phyloP scores from a whole-genome alignment of 2,888 invertebrate species.

The Troilus luridus region DNA sequence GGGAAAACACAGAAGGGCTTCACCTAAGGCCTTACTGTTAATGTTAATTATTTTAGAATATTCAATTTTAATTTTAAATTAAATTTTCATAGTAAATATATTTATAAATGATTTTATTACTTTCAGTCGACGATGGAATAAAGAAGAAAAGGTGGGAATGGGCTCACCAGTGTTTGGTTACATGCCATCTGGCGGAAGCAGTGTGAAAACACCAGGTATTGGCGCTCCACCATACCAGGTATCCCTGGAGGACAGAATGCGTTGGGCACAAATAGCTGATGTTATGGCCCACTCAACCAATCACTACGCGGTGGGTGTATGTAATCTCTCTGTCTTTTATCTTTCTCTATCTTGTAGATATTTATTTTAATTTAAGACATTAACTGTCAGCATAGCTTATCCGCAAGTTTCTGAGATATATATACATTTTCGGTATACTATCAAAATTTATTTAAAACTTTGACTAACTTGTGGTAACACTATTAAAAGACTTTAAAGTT shows the following conservation, averaged over 20 bases:
- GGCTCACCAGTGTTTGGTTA: slow-evolving; percentile 88
- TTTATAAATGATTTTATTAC: background rate
- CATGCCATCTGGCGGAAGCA: slow-evolving; percentile 80
- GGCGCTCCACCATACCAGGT: slow-evolving; percentile 86
- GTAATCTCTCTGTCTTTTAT: slow-evolving; percentile 41
- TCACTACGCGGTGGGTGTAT: slow-evolving; percentile 82
- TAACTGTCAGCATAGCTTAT: background rate
- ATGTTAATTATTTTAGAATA: background rate
- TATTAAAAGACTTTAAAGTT: no score
- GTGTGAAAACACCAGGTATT: slow-evolving; percentile 80
- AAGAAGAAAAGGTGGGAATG: slow-evolving; percentile 85
- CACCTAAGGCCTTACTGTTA: no score
- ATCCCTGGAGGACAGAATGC: slow-evolving; percentile 83
- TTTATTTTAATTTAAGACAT: slow-evolving; percentile 4
- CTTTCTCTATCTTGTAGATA: background rate
- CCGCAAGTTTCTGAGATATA: background rate
- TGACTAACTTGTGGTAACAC: background rate
- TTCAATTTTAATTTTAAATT: background rate
- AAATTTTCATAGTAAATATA: background rate
- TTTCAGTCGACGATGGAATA: slow-evolving; percentile 87
- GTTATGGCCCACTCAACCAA: slow-evolving; percentile 86
- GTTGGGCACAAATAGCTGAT: slow-evolving; percentile 92
- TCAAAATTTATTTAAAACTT: background rate
- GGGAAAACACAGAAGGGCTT: no score
- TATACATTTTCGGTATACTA: background rate